Evolutionary conservation across 2,797 vertebrate genomes (phyloP).

Genomic region (Nyctalus aviator): DNA sequence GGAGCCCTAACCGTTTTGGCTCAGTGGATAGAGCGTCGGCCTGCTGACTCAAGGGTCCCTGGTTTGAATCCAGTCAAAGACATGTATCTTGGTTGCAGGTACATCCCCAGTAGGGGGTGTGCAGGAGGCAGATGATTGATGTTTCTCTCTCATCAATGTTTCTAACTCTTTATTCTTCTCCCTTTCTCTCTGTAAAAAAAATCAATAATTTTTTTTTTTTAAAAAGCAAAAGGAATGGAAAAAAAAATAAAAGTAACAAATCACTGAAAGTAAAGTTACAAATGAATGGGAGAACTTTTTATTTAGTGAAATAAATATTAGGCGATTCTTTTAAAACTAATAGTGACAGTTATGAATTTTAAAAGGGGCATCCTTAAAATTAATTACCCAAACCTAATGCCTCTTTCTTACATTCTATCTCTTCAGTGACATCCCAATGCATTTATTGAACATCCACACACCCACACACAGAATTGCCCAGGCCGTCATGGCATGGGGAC

Average conservation of each 20-base stretch:
- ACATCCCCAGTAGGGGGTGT: too few relatives aligned
- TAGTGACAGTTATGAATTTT: constrained; percentile 34
- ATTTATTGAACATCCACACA: not conserved
- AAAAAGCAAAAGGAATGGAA: not conserved
- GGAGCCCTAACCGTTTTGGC: too few relatives aligned
- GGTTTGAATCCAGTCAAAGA: too few relatives aligned
- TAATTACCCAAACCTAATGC: constrained; percentile 25
- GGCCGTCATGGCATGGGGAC: fast-evolving
- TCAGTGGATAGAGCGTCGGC: too few relatives aligned
- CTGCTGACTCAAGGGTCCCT: too few relatives aligned
- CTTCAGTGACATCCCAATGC: not conserved
- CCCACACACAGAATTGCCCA: not conserved
- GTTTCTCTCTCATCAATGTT: too few relatives aligned
- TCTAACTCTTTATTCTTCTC: too few relatives aligned
- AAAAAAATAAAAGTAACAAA: constrained; percentile 21
- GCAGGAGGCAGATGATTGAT: too few relatives aligned
- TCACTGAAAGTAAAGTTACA: not conserved
- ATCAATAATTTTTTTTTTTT: too few relatives aligned
- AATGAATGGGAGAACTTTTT: not conserved
- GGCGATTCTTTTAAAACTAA: not conserved
- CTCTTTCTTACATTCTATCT: not conserved
- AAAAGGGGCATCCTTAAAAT: not conserved
- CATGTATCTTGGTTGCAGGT: too few relatives aligned
- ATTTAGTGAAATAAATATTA: constrained; percentile 23
- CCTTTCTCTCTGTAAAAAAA: too few relatives aligned